These are phyloP conservation scores for Porites cylindrica DNA, from an alignment of 92 coral and sea anemone genomes.

Conservation along the genomic window DNA sequence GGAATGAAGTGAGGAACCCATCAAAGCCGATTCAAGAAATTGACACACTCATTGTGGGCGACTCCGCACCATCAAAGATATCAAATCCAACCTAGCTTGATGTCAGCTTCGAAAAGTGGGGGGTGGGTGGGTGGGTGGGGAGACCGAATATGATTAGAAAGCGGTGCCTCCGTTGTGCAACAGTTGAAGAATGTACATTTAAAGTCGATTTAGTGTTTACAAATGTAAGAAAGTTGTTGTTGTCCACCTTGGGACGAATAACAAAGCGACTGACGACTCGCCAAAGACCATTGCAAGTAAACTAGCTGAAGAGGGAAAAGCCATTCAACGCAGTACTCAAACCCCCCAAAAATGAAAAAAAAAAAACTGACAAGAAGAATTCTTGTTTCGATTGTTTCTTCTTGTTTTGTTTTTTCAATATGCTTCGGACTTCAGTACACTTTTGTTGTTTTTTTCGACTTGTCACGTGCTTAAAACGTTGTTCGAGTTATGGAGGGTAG, in stretches of 20 bases:
- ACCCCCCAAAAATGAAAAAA: neutral
- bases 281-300: neutral
- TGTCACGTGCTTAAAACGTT: too few relatives aligned
- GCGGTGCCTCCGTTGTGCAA: too few relatives aligned
- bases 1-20: too few relatives aligned
- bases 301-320: neutral
- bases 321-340: constrained; percentile 7
- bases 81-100: neutral
- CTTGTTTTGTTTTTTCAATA: too few relatives aligned
- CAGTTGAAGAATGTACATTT: neutral
- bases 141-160: neutral
- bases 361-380: too few relatives aligned
- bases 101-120: neutral
- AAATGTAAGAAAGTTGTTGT: neutral
- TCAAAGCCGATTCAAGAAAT: too few relatives aligned
- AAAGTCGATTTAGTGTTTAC: neutral
- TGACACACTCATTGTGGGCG: constrained; percentile 6
- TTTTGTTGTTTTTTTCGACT: too few relatives aligned
- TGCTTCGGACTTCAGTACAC: too few relatives aligned
- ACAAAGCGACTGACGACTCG: neutral
- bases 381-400: too few relatives aligned
- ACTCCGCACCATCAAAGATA: constrained; percentile 6
- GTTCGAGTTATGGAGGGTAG: too few relatives aligned
- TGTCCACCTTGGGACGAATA: neutral
- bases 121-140: too few relatives aligned